phyloP scores from a whole-genome alignment of 2,113 vertebrate species.

The Chlamydotis undulata region DNA sequence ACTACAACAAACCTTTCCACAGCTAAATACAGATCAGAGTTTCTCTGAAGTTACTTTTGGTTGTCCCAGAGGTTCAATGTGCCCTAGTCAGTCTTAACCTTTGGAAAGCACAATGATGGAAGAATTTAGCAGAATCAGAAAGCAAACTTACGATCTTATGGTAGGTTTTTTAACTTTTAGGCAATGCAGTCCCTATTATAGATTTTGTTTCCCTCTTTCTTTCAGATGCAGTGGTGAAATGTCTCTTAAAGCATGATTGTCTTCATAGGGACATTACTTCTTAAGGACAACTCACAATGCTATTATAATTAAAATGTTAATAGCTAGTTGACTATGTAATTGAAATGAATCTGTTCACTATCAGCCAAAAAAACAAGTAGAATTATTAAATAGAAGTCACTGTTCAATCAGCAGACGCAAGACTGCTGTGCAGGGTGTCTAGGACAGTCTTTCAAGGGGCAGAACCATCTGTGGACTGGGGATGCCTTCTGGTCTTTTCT shows the following conservation, averaged over 20 bases:
- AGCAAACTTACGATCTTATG: neutral
- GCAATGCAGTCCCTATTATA: neutral
- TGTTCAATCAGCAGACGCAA: neutral
- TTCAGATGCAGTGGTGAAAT: neutral
- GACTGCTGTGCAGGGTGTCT: neutral
- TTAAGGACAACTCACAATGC: neutral
- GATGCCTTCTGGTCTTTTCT: neutral
- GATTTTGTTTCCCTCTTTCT: neutral
- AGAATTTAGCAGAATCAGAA: neutral
- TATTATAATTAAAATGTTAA: constrained; percentile 44
- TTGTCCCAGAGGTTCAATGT: neutral
- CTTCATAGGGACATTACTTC: neutral
- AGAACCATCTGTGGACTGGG: neutral
- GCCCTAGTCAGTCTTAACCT: neutral
- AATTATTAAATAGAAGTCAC: constrained; percentile 34
- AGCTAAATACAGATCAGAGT: neutral
- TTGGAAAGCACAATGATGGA: neutral
- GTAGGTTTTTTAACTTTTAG: neutral
- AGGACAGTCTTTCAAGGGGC: neutral
- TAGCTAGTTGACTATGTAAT: constrained; percentile 35
- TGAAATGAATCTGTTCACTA: constrained; percentile 11
- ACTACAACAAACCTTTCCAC: neutral
- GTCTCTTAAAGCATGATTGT: neutral
- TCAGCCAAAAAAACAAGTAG: neutral
- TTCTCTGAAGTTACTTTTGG: neutral